phyloP scores from a whole-genome alignment of 2,113 vertebrate species.

The Heterotilapia buettikoferi region DNA sequence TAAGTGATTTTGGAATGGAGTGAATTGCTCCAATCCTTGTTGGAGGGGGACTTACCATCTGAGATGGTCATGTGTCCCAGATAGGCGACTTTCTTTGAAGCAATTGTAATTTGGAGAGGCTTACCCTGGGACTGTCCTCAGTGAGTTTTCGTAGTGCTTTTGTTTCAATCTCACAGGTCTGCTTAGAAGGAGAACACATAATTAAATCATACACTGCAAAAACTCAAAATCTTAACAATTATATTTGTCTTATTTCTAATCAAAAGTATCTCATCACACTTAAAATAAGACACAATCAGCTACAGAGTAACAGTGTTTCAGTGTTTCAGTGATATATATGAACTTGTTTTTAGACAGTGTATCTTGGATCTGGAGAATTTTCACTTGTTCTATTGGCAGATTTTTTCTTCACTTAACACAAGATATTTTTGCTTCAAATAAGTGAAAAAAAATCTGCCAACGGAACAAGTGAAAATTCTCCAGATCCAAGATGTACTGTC shows the following conservation, averaged over 20 bases:
- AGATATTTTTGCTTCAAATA: neutral
- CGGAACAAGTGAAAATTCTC: neutral
- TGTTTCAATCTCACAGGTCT: neutral
- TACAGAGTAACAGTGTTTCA: neutral
- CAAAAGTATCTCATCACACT: neutral
- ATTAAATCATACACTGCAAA: neutral
- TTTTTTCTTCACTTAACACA: neutral
- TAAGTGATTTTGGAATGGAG: neutral
- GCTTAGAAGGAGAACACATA: neutral
- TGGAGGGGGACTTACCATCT: neutral
- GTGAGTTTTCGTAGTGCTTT: neutral
- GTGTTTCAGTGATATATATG: neutral
- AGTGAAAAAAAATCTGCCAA: neutral
- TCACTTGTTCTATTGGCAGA: neutral
- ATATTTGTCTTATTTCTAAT: neutral
- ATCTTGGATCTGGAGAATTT: neutral
- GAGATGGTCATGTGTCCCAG: neutral
- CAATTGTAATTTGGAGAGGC: neutral
- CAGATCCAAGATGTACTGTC: neutral
- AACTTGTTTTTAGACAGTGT: neutral
- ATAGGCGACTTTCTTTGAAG: neutral
- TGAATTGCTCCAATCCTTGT: neutral
- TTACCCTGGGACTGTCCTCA: neutral
- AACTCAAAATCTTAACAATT: neutral
- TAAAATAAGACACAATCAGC: neutral